These are phyloP conservation scores for Schrankia costaestrigalis DNA, from an alignment of 2,888 invertebrate species.

Conservation along the genomic window DNA sequence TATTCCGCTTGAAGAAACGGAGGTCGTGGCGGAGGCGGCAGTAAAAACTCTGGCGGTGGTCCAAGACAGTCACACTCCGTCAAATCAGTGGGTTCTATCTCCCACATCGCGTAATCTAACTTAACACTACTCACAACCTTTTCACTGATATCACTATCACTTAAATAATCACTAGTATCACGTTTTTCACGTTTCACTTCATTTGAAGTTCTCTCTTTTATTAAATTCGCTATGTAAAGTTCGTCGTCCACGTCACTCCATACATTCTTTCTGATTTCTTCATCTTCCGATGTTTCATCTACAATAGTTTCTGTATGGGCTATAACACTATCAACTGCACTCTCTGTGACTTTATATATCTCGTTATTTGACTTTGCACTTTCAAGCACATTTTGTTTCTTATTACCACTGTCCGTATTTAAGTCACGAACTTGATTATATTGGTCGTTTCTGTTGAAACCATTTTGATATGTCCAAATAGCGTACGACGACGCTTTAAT, in stretches of 20 bases:
- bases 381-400: conserved; percentile 38
- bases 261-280: conserved; percentile 67
- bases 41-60: conserved; percentile 86
- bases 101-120: conserved; percentile 85
- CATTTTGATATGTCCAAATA: conserved; percentile 64
- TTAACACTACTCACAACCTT: conserved; percentile 80
- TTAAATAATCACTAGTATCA: conserved; percentile 60
- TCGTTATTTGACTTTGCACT: conserved; percentile 28
- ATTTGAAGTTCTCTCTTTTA: conserved; percentile 70
- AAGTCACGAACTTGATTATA: conserved; percentile 26
- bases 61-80: conserved; percentile 88
- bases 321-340: conserved; percentile 49
- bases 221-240: conserved; percentile 74
- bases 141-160: conserved; percentile 74
- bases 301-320: conserved; percentile 41
- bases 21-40: conserved; percentile 87
- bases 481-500: conserved; percentile 70
- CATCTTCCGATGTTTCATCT: conserved; percentile 46
- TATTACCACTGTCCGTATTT: conserved; percentile 30
- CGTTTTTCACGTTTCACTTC: conserved; percentile 69
- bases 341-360: conserved; percentile 17
- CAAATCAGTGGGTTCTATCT: conserved; percentile 85
- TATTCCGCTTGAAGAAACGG: conserved; percentile 85
- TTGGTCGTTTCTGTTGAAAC: conserved; percentile 38
- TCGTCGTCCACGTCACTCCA: conserved; percentile 76